Percentiles rank a stretch among this genome's conserved stretches.
These are phyloP conservation scores for Pentalonia nigronervosa DNA, from an alignment of 1,140 invertebrate genomes.

Conservation along the genomic window DNA sequence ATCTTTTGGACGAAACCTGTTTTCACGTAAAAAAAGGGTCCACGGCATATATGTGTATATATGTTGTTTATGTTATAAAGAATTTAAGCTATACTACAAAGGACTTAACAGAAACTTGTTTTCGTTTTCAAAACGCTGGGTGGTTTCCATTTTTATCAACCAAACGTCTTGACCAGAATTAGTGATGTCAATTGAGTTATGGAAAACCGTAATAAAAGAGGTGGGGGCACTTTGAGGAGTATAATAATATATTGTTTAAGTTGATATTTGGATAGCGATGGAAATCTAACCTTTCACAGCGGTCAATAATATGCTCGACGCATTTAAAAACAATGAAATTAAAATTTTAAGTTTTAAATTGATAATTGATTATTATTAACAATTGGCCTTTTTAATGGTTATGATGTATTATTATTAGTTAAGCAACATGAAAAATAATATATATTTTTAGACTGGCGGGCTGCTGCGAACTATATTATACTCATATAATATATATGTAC, in stretches of 20 bases:
- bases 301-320: background rate
- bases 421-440: background rate
- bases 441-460: background rate
- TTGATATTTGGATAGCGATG: background rate
- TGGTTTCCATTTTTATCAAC: conserved; percentile 1
- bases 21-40: background rate
- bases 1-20: conserved; percentile 19
- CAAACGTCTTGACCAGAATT: background rate
- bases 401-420: background rate
- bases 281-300: background rate
- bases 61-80: background rate
- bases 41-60: background rate
- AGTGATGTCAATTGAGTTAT: background rate
- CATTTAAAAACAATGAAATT: background rate
- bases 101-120: conserved; percentile 19
- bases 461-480: background rate
- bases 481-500: background rate
- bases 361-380: background rate
- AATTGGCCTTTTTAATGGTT: background rate
- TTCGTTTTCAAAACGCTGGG: background rate
- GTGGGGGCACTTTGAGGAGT: background rate
- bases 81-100: background rate
- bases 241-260: background rate
- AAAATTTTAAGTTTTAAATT: background rate
- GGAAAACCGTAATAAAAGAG: background rate